phyloP scores from a whole-genome alignment of 2,888 invertebrate species.

The Aporophyla lueneburgensis region DNA sequence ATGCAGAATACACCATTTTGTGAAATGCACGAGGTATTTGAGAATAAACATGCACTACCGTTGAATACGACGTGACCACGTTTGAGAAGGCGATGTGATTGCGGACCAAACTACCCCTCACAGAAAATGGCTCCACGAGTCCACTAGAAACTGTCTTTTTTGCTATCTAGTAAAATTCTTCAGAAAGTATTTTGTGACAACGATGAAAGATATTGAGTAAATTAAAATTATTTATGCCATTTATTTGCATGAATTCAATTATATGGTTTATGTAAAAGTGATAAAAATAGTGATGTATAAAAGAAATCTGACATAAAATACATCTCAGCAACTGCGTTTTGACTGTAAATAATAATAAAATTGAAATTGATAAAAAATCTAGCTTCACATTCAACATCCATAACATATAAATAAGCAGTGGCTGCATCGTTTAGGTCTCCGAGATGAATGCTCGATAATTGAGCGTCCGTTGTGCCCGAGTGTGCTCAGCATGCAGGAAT shows the following conservation, averaged over 20 bases:
- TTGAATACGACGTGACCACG: conserved; percentile 49
- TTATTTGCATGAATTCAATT: not conserved
- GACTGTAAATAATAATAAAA: not conserved
- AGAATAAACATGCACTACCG: conserved; percentile 52
- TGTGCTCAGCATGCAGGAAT: conserved; percentile 44
- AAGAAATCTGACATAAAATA: not conserved
- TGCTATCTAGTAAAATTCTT: not conserved
- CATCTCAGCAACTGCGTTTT: not conserved
- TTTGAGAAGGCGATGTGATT: conserved; percentile 49
- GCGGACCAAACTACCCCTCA: conserved; percentile 46
- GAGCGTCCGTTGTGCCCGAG: conserved; percentile 61
- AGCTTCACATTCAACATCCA: not conserved
- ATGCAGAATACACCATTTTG: conserved; percentile 31
- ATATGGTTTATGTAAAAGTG: not conserved
- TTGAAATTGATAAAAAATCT: conserved; percentile 2
- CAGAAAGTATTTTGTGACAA: not conserved
- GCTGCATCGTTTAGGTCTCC: conserved; percentile 13
- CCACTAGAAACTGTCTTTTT: conserved; percentile 32
- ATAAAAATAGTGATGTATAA: not conserved
- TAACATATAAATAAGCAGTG: conserved; percentile 13
- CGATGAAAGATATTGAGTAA: too few species aligned
- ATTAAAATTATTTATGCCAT: not conserved
- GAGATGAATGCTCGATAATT: conserved; percentile 63
- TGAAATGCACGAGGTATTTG: conserved; percentile 35
- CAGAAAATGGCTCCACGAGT: conserved; percentile 18